Evolutionary conservation across 1,140 invertebrate species (phyloP).

Genomic region (Adoxophyes honmai): DNA sequence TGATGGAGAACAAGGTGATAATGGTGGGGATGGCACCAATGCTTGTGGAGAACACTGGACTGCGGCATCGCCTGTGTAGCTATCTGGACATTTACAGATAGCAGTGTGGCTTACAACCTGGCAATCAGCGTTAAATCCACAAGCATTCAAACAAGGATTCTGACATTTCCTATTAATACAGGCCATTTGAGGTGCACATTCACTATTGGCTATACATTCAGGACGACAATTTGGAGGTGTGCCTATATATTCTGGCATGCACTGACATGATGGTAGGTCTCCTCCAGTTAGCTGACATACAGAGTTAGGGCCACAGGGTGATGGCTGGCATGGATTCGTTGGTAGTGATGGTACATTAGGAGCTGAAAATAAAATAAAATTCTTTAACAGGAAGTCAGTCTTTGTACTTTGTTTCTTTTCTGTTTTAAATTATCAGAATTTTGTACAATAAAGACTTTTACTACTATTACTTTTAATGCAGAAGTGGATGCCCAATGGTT

Average conservation of each 20-base stretch:
- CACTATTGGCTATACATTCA: constrained; percentile 84
- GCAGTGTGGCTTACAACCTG: constrained; percentile 82
- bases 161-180: constrained; percentile 85
- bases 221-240: constrained; percentile 84
- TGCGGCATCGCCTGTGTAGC: constrained; percentile 80
- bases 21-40: constrained; percentile 35
- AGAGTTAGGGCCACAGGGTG: constrained; percentile 87
- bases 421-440: no score
- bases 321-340: constrained; percentile 81
- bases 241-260: constrained; percentile 81
- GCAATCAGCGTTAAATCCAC: constrained; percentile 83
- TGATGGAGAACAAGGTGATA: constrained; percentile 77
- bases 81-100: constrained; percentile 80
- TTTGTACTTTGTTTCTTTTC: no score
- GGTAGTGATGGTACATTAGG: constrained; percentile 48
- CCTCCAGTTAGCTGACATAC: constrained; percentile 80
- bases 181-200: constrained; percentile 83
- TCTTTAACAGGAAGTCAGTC: no score
- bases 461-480: no score
- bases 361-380: constrained; percentile 29
- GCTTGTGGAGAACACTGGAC: constrained; percentile 65
- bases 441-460: no score
- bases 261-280: constrained; percentile 80
- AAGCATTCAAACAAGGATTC: constrained; percentile 86
- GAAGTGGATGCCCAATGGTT: no score